A percentile compares a stretch with the other conserved stretches of the same genome.
Evolutionary conservation across 2,797 vertebrate genomes (phyloP).

Genomic region (Serranus cabrilla): DNA sequence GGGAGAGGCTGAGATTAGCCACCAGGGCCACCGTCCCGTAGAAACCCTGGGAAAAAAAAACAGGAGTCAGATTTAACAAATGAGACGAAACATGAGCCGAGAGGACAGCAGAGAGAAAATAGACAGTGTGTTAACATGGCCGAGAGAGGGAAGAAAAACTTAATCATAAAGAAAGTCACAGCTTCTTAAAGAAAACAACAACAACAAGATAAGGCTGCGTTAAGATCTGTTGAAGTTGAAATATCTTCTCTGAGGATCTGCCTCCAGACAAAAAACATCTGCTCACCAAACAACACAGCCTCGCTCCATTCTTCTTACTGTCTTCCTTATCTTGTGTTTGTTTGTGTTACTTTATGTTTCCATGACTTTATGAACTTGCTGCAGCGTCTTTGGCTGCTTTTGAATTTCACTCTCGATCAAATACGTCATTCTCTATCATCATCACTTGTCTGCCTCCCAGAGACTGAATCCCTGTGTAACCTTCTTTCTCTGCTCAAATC

Average conservation of each 20-base stretch:
- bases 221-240: neutral
- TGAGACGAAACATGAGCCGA: neutral
- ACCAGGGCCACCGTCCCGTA: constrained; percentile 89
- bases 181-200: neutral
- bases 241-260: neutral
- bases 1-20: constrained; percentile 92
- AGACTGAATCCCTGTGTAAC: constrained; percentile 39
- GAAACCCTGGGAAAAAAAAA: constrained; percentile 86
- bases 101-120: neutral
- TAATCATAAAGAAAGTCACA: neutral
- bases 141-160: neutral
- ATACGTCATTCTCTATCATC: constrained; percentile 35
- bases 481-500: constrained; percentile 33
- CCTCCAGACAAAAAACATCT: constrained; percentile 35
- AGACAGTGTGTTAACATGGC: neutral
- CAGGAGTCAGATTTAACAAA: constrained; percentile 1
- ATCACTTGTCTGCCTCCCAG: constrained; percentile 47
- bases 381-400: constrained; percentile 36
- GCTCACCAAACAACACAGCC: neutral
- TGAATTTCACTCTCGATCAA: constrained; percentile 20
- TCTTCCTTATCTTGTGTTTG: neutral
- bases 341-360: constrained; percentile 10
- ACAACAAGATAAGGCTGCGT: constrained; percentile 4
- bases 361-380: constrained; percentile 16
- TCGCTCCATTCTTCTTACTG: neutral